Evolutionary conservation across 2,113 vertebrate genomes (phyloP), one percentile per base, ranked within the genome.

Genomic region (Strix uralensis): DNA sequence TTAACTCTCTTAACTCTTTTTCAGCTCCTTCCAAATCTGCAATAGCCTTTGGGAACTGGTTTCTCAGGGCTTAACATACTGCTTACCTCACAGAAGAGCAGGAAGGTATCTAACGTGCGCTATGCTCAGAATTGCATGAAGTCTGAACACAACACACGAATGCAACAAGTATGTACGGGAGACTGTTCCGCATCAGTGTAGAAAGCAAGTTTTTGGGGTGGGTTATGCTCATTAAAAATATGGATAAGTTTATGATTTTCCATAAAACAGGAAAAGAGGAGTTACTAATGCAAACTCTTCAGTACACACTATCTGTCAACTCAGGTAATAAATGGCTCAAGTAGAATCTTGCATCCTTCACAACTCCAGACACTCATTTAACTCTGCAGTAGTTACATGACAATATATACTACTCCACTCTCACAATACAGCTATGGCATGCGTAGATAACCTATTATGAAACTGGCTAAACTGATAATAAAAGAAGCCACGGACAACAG

Each of bases 361-460:
- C 21, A 62, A 46, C 26, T 42, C 69, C 21, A 22, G 26, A 42
- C 22, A 29, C 20, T 44, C 52, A 44, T 10, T 69, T 15, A 34
- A 75, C 29, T 65, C 34, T 25, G 29, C 70, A 75, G 32, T 2
- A 2, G 20, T 55, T 42, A 7, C 1, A 19, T 10, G 29, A 36
- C 40, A 51, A 49, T 47, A 21, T 47, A 47, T 47, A 47, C 19
- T 47, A 47, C 32, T 79, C 44, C 26, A 26, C 15, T 40, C 27
- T 74, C 32, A 55, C 27, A 29, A 15, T 13, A 32, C 23, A 80
- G 13, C 20, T 32, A 10, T 5, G 3, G 23, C 42, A 63, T 0
- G 0, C 5, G 15, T 29, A 34, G 22, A 29, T 17, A 46, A 38
- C 2, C 5, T 55, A 32, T 59, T 59, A 2, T 59, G 18, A 51